These are phyloP conservation scores for Drosophila putrida DNA, from an alignment of 2,888 invertebrate genomes.

Conservation along the genomic window DNA sequence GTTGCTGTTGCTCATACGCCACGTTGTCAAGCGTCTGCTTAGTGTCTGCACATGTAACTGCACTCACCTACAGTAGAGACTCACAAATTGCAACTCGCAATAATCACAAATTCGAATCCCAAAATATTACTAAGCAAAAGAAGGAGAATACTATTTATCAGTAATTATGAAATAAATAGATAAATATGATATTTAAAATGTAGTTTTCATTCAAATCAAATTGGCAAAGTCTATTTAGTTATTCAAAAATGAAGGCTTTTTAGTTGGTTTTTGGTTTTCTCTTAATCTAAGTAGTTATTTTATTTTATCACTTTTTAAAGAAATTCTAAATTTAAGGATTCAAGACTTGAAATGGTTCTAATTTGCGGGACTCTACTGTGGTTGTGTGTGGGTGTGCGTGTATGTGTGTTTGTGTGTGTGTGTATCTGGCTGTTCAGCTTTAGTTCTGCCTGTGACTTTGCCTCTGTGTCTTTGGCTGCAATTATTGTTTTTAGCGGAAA, in stretches of 20 bases:
- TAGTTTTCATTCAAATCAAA: too few relatives aligned
- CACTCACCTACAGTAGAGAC: not conserved
- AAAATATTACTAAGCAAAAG: not conserved
- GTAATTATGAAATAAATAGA: not conserved
- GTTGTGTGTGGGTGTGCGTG: not conserved
- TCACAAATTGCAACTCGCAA: not conserved
- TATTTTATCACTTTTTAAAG: too few relatives aligned
- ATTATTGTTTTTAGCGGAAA: not conserved
- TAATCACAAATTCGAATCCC: not conserved
- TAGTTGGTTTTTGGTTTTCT: too few relatives aligned
- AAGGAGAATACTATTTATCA: not conserved
- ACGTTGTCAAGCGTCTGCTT: slow-evolving; percentile 71
- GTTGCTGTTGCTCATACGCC: slow-evolving; percentile 65
- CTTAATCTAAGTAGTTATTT: too few relatives aligned
- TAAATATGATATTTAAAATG: too few relatives aligned
- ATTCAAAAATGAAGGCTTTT: too few relatives aligned
- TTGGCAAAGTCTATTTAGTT: too few relatives aligned
- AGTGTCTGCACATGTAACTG: slow-evolving; percentile 53
- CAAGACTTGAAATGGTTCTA: not conserved
- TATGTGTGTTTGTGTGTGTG: not conserved
- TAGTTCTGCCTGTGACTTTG: not conserved
- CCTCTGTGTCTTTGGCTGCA: not conserved
- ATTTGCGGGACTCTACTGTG: not conserved
- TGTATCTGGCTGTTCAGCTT: not conserved
- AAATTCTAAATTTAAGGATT: too few relatives aligned